A percentile compares a stretch with the other conserved stretches of the same genome.
These are phyloP conservation scores for Phycodurus eques DNA, from an alignment of 2,113 vertebrate genomes.

Conservation along the genomic window DNA sequence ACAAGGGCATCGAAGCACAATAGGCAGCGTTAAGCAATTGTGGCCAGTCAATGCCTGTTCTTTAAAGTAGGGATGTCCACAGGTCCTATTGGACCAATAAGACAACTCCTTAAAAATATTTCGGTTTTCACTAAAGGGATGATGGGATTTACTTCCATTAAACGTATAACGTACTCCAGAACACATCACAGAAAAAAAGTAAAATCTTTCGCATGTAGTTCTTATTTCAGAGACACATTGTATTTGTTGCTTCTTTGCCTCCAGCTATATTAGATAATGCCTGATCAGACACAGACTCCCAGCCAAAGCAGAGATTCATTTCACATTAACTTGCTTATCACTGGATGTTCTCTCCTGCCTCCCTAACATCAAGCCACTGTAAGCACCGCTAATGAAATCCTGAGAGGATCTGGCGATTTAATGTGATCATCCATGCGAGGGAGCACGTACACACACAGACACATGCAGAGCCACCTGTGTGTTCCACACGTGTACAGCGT, in stretches of 20 bases:
- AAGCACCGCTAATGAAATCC: conserved; percentile 60
- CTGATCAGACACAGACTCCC: conserved; percentile 19
- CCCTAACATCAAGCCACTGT: conserved; percentile 43
- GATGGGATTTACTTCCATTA: no score
- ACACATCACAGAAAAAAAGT: no score
- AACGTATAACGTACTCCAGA: no score
- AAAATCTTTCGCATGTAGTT: no score
- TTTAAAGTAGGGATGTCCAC: no score
- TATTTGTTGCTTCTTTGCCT: conserved; percentile 10
- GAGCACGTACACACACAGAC: conserved; percentile 39
- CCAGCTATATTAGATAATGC: conserved; percentile 23
- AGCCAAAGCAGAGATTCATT: conserved; percentile 22
- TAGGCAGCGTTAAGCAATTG: no score
- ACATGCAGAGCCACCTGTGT: conserved; percentile 20
- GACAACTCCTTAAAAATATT: no score
- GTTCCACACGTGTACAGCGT: neutral
- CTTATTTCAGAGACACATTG: neutral
- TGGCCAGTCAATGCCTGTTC: no score
- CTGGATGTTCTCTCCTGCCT: conserved; percentile 44
- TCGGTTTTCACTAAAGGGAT: no score
- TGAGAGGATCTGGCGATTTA: conserved; percentile 51
- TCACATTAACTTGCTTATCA: conserved; percentile 56
- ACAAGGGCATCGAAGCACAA: no score
- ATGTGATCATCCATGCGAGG: conserved; percentile 55
- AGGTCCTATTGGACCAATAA: no score